phyloP scores from a whole-genome alignment of 1,140 invertebrate species.

The Mesaphorura yosii region DNA sequence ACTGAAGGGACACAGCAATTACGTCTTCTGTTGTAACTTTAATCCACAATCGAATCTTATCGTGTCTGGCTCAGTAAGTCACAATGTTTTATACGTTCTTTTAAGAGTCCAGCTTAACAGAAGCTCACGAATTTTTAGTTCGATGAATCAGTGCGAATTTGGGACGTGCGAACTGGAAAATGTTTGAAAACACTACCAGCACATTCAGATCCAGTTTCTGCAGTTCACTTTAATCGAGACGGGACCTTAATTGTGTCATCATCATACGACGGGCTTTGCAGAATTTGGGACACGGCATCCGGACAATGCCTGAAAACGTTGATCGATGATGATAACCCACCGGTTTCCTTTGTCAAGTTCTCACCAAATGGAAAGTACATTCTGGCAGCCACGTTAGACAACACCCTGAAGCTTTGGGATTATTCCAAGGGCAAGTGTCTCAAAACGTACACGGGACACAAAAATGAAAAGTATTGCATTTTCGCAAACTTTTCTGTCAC shows the following conservation, averaged over 20 bases:
- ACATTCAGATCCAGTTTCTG: slow-evolving; percentile 98
- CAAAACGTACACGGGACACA: slow-evolving; percentile 97
- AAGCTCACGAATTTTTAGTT: slow-evolving; percentile 56
- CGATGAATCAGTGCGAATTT: slow-evolving; percentile 98
- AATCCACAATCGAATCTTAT: slow-evolving; percentile 99
- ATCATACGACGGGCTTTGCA: slow-evolving; percentile 98
- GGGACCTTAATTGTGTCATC: slow-evolving; percentile 96
- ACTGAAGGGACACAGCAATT: slow-evolving; percentile 97
- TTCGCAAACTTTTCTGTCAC: slow-evolving; percentile 99
- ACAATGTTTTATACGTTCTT: background rate
- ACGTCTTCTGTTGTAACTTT: slow-evolving; percentile 99
- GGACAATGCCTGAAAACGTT: slow-evolving; percentile 98
- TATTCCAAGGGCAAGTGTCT: slow-evolving; percentile 95
- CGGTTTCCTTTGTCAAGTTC: slow-evolving; percentile 99
- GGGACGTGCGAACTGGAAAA: slow-evolving; percentile 98
- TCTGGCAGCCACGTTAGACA: slow-evolving; percentile 92
- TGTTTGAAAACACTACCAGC: slow-evolving; percentile 97
- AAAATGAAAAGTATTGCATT: slow-evolving; percentile 99
- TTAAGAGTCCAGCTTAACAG: slow-evolving; percentile 21
- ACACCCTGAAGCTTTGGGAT: slow-evolving; percentile 94
- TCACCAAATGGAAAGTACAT: slow-evolving; percentile 99
- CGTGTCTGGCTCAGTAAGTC: slow-evolving; percentile 86
- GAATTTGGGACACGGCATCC: slow-evolving; percentile 98
- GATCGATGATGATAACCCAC: slow-evolving; percentile 85
- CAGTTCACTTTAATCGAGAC: slow-evolving; percentile 96